A percentile compares a stretch with the other conserved stretches of the same genome.
phyloP scores from a whole-genome alignment of 2,113 vertebrate genomes.

The Marmota monax region DNA sequence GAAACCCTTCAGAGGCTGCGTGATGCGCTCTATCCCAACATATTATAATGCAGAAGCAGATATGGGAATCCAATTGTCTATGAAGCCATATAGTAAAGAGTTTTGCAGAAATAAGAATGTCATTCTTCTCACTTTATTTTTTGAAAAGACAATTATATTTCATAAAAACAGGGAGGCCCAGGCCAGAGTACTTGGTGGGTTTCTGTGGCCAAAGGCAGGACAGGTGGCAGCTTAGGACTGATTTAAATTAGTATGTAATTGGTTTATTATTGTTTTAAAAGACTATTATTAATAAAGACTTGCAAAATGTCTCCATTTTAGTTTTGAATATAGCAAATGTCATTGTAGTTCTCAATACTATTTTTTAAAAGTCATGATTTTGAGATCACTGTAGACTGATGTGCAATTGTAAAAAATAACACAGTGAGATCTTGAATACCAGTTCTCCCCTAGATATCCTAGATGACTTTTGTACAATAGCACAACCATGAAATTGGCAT shows the following conservation, averaged over 20 bases:
- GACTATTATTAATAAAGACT: neutral
- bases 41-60: neutral
- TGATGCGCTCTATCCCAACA: neutral
- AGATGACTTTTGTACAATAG: neutral
- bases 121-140: neutral
- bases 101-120: neutral
- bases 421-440: neutral
- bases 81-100: slow-evolving; percentile 6
- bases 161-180: neutral
- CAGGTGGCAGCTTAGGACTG: neutral
- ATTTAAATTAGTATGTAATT: neutral
- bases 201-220: neutral
- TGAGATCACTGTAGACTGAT: neutral
- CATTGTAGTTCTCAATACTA: neutral
- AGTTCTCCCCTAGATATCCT: neutral
- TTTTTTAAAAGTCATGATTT: neutral
- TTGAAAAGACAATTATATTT: neutral
- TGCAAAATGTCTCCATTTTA: neutral
- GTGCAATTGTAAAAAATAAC: neutral
- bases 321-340: slow-evolving; percentile 21
- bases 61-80: neutral
- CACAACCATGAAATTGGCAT: neutral
- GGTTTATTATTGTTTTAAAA: slow-evolving; percentile 19
- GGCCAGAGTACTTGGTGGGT: neutral
- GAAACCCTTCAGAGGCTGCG: neutral